These are phyloP conservation scores for Meriones psammophilus DNA, from an alignment of 2,797 vertebrate genomes.

Conservation along the genomic window DNA sequence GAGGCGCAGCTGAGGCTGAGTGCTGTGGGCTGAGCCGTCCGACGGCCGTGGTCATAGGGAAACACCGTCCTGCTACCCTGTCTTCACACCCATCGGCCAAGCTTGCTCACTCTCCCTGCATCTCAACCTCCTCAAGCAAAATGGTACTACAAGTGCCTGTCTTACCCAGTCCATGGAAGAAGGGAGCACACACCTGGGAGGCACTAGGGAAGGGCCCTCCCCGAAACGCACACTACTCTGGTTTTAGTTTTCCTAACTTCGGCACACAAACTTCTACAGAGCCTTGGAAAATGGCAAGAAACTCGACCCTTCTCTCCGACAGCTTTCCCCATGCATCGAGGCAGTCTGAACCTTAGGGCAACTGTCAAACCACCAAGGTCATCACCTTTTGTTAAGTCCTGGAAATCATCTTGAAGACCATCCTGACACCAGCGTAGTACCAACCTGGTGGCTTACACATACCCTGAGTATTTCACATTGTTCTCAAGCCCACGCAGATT, in stretches of 20 bases:
- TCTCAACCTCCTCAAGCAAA: not conserved
- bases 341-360: not conserved
- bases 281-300: not conserved
- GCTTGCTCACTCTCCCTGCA: not conserved
- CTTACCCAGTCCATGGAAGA: not conserved
- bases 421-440: not conserved
- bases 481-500: not conserved
- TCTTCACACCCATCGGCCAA: no score
- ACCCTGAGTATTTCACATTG: not conserved
- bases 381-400: not conserved
- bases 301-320: not conserved
- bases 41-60: not conserved
- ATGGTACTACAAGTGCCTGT: not conserved
- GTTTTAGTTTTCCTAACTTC: not conserved
- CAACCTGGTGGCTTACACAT: not conserved
- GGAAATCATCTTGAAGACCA: not conserved
- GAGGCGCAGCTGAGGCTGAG: not conserved
- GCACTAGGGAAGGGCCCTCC: not conserved
- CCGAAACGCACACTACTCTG: no score
- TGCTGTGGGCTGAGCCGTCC: not conserved
- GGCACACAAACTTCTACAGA: not conserved
- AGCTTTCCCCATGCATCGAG: not conserved
- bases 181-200: not conserved
- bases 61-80: no score
- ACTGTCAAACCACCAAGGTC: not conserved